Evolutionary conservation across 2,888 invertebrate species (phyloP), one percentile per base, ranked within the genome.

Genomic region (Melieria crassipennis): DNA sequence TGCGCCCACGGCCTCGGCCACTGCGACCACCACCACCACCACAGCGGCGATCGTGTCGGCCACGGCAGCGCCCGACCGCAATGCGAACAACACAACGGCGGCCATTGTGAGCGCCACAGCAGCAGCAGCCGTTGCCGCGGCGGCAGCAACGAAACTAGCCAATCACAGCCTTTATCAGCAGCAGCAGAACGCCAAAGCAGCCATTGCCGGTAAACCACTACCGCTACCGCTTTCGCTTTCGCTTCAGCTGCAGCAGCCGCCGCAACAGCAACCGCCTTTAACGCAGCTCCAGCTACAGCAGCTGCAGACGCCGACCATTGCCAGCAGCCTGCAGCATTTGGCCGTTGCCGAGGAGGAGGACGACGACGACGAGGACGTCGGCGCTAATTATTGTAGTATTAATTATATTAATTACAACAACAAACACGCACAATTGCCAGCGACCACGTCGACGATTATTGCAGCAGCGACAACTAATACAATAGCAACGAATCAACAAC

Each of bases 271-370:
- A 91, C 95, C 83, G 96, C 97, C 76, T 61, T 48, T 93, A 56
- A 66, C 43, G 75, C 82, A 45, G 98, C 98, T 87, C 97, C 98
- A 0, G 96, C 98, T 84, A 95, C 92, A 95, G 75, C 97, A 97
- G 85, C 96, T 98, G 80, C 98, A 98, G 9, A 98, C 97, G 85
- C 89, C 96, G 79, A 97, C 98, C 86, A 89, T 99, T 71, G 98
- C 98, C 45, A 95, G 97, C 77, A 95, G 96, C 82, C 96, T 99
- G 88, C 94, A 95, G 83, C 97, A 98, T 88, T 96, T 98, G 61
- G 98, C 98, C 83, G 94, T 98, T 10, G 97, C 98, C 43, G 97
- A 96, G 88, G 90, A 98, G 76, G 97, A 97, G 4, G 98, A 98
- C 85, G 97, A 97, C 84, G 95, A 96, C 87, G 96, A 97, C 88